Evolutionary conservation across 2,888 invertebrate genomes (phyloP), one percentile per base, ranked within the genome.

Genomic region (Cyclophora albipunctata): DNA sequence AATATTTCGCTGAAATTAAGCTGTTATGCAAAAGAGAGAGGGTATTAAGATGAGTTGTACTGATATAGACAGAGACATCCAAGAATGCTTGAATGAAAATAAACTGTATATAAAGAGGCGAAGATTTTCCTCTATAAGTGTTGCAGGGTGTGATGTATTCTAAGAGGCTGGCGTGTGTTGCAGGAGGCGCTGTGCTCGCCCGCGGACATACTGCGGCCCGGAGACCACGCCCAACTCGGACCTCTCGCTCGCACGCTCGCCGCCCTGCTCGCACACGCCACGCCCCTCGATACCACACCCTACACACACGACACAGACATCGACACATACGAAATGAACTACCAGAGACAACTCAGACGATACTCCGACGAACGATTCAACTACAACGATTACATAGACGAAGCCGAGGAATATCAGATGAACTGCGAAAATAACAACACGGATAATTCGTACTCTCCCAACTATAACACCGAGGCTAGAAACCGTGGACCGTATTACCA

Each of bases 101-200:
- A 20, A 20, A 20, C 20, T 20, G 7, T 20, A 7, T 7, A 7
- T 42, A 3, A 40, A 44, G 50, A 51, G 52, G 49, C 43, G 61
- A 56, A 69, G 67, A 42, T 67, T 64, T 67, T 64, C 48, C 55
- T 53, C 77, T 75, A 69, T 63, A 70, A 78, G 70, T 80, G 77
- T 83, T 81, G 66, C 84, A 84, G 86, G 84, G 80, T 75, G 76
- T 67, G 75, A 73, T 79, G 81, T 81, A 76, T 73, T 77, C 75
- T 79, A 81, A 81, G 77, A 75, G 83, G 81, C 84, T 89, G 89
- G 89, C 89, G 89, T 89, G 89, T 91, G 91, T 92, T 92, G 91
- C 92, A 92, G 91, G 91, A 91, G 87, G 87, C 84, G 84, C 84
- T 92, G 84, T 91, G 92, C 85, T 89, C 90, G 86, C 86, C 91